Conservation (phyloP, 2,113 vertebrate genomes). For the Petrocephalus zakoni region DNA sequence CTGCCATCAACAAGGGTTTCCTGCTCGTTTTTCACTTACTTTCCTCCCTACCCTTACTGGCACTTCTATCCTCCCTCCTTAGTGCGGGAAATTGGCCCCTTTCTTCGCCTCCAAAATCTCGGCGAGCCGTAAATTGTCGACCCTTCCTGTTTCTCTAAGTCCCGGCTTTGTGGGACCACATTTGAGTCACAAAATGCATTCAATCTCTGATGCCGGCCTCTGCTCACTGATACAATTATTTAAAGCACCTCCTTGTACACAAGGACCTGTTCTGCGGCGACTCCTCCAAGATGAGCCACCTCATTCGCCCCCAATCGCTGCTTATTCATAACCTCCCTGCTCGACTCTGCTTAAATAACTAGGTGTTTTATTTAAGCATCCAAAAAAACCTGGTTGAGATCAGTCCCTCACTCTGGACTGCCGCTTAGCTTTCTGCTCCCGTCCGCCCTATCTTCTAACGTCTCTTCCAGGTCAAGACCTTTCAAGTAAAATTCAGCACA, state of each 20-base stretch:
- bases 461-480: neutral
- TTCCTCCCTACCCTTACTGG: neutral
- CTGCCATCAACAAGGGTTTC: neutral
- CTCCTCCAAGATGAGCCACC: neutral
- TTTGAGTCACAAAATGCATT: neutral
- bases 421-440: neutral
- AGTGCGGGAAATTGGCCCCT: conserved; percentile 5
- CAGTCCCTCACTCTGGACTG: neutral
- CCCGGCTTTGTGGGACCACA: neutral
- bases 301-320: neutral
- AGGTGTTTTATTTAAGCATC: conserved; percentile 1
- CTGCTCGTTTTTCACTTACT: neutral
- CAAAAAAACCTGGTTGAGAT: neutral
- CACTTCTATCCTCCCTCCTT: conserved; percentile 1
- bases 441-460: neutral
- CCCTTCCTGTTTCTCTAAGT: neutral
- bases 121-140: conserved; percentile 1
- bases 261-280: neutral
- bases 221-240: neutral
- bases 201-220: neutral
- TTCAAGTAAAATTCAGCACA: neutral
- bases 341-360: neutral
- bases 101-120: conserved; percentile 3
- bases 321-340: neutral
- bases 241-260: neutral